phyloP scores from a whole-genome alignment of 2,888 invertebrate species.

The Macrophya annulata region DNA sequence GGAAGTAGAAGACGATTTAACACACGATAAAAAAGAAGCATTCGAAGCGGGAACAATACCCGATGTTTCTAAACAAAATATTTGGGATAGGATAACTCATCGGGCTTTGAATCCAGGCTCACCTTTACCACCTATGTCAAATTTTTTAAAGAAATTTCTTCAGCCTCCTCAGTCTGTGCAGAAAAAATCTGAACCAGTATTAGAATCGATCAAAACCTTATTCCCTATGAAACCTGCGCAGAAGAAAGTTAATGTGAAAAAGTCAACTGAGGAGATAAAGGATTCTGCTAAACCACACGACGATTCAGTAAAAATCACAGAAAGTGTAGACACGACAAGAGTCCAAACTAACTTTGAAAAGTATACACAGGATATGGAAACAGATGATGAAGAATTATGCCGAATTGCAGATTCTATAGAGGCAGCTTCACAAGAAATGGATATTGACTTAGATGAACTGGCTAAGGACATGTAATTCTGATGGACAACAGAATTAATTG shows the following conservation, averaged over 20 bases:
- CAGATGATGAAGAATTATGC: neutral
- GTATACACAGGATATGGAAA: neutral
- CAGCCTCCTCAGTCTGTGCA: slow-evolving; percentile 61
- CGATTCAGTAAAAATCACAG: neutral
- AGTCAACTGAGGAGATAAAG: neutral
- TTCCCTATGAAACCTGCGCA: slow-evolving; percentile 60
- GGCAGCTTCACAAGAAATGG: slow-evolving; percentile 27
- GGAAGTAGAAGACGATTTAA: slow-evolving; percentile 32
- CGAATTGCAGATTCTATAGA: slow-evolving; percentile 18
- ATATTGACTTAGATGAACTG: slow-evolving; percentile 40
- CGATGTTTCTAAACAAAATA: slow-evolving; percentile 67
- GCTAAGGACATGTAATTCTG: slow-evolving; percentile 26
- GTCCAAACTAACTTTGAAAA: neutral
- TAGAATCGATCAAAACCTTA: slow-evolving; percentile 61
- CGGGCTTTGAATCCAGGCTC: slow-evolving; percentile 69
- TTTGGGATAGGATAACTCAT: slow-evolving; percentile 67
- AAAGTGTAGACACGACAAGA: neutral
- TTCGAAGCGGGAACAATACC: slow-evolving; percentile 66
- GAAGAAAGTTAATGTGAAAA: neutral
- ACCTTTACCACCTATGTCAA: slow-evolving; percentile 65
- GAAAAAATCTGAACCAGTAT: slow-evolving; percentile 56
- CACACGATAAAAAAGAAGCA: slow-evolving; percentile 54
- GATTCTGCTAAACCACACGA: neutral
- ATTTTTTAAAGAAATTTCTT: slow-evolving; percentile 64
- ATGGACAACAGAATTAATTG: too few relatives aligned